These are phyloP conservation scores for Eurytoma californica DNA, from an alignment of 2,888 invertebrate species.

Conservation along the genomic window DNA sequence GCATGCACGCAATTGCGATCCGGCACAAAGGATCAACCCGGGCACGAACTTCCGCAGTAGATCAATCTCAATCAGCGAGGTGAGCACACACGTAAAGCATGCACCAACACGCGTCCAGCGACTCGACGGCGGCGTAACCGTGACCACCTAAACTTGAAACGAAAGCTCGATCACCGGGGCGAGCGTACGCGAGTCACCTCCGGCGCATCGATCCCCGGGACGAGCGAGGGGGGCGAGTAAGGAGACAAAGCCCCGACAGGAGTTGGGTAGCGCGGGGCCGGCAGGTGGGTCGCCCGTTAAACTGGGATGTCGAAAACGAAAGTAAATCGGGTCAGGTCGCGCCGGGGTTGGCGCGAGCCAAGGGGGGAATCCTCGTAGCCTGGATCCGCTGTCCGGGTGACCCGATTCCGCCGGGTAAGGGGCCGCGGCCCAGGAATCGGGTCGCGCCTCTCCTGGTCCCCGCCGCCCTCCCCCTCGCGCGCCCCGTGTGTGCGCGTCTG, in stretches of 20 bases:
- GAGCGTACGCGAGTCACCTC: background rate
- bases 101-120: background rate
- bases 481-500: conserved; percentile 57
- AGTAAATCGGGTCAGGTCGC: conserved; percentile 53
- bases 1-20: background rate
- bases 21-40: background rate
- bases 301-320: conserved; percentile 53
- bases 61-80: background rate
- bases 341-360: background rate
- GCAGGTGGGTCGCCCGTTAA: conserved; percentile 1
- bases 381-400: conserved; percentile 43
- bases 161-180: background rate
- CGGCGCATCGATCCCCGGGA: background rate
- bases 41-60: background rate
- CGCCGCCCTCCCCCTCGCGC: conserved; percentile 31
- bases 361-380: background rate
- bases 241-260: background rate
- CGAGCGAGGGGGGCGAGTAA: background rate
- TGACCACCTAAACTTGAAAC: conserved; percentile 26
- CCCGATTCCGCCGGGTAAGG: conserved; percentile 30
- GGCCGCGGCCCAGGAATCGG: conserved; percentile 29
- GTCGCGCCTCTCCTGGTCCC: conserved; percentile 30
- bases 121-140: background rate
- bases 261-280: background rate
- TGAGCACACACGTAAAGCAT: background rate